These are phyloP conservation scores for Deroptyus accipitrinus DNA, from an alignment of 2,113 vertebrate species.

Conservation along the genomic window DNA sequence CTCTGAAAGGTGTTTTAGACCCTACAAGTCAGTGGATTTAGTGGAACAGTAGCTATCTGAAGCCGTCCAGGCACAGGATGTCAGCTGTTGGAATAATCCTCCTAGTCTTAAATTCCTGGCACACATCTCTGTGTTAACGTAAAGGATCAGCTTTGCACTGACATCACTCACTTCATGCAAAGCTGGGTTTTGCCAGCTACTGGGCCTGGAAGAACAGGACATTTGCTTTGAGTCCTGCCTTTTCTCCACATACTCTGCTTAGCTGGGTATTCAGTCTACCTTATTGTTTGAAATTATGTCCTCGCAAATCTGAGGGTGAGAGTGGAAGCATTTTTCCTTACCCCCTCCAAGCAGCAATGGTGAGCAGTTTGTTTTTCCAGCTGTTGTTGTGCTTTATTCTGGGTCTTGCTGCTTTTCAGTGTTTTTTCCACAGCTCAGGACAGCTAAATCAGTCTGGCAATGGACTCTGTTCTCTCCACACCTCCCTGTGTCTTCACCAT, in stretches of 20 bases:
- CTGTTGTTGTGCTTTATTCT: neutral
- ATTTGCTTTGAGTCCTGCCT: neutral
- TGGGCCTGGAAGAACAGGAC: neutral
- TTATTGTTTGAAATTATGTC: neutral
- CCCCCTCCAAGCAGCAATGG: neutral
- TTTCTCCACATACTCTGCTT: neutral
- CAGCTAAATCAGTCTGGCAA: neutral
- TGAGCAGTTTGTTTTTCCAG: neutral
- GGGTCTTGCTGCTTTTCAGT: neutral
- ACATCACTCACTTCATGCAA: neutral
- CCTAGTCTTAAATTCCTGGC: neutral
- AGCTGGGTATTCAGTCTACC: neutral
- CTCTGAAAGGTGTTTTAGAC: slow-evolving; percentile 6
- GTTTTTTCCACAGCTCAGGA: neutral
- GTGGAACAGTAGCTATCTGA: neutral
- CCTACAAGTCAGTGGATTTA: neutral
- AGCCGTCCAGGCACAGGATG: neutral
- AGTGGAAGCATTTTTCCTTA: neutral
- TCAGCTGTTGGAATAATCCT: neutral
- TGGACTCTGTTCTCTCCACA: neutral
- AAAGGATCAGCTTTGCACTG: neutral
- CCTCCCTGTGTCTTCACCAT: neutral
- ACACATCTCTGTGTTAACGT: neutral
- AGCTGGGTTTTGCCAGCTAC: neutral
- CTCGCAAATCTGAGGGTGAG: neutral